phyloP scores from a whole-genome alignment of 1,140 invertebrate genomes.

The Bombus fervidus region DNA sequence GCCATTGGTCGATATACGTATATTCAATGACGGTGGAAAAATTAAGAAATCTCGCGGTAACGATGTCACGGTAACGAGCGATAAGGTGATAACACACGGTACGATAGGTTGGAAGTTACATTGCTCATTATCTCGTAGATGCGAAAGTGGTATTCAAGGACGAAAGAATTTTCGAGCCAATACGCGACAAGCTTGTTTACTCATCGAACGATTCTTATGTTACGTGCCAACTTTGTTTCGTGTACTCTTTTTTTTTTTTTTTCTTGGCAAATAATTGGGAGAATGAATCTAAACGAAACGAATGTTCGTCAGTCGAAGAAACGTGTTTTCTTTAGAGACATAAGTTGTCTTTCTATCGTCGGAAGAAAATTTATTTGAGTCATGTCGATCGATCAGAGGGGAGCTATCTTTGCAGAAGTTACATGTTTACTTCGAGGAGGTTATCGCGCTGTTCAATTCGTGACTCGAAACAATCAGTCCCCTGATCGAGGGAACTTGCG shows the following conservation, averaged over 20 bases:
- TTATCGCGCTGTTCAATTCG: no score
- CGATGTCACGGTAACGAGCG: background rate
- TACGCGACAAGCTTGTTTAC: background rate
- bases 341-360: no score
- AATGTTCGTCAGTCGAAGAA: no score
- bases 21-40: background rate
- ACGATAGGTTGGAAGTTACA: conserved; percentile 15
- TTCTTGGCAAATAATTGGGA: background rate
- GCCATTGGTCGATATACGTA: background rate
- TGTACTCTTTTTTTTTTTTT: background rate
- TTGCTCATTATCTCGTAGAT: conserved; percentile 19
- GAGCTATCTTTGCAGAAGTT: no score
- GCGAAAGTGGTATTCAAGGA: conserved; percentile 10
- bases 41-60: background rate
- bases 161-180: background rate
- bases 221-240: background rate
- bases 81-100: conserved; percentile 34
- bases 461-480: no score
- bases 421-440: no score
- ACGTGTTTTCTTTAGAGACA: no score
- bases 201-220: background rate
- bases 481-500: no score
- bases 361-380: no score
- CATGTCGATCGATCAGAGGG: no score
- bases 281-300: background rate